Evolutionary conservation across 64 coral and sea anemone genomes (phyloP), one percentile per base, ranked within the genome.

Genomic region (Pocillopora verrucosa): DNA sequence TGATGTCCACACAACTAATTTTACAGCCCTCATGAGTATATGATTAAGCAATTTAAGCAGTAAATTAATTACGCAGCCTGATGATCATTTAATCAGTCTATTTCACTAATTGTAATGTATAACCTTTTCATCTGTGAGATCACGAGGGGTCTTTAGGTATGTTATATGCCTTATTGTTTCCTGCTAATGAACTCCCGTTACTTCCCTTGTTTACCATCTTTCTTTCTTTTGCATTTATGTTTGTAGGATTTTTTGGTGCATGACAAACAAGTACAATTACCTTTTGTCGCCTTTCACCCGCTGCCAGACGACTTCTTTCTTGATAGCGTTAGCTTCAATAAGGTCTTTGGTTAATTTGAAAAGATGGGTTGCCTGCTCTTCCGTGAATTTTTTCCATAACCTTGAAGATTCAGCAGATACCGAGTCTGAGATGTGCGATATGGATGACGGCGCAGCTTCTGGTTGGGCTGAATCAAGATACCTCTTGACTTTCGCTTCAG

Each of bases 301-400:
- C 74, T 88, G 56, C 75, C 74, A 88, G 76, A 88, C 86, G 59
- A 88, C 69, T 88, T 76, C 86, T 88, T 75, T 76, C 69, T 76
- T 88, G 86, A 88, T 76, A 76, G 86, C 70, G 72, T 88, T 88
- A 88, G 86, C 72, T 75, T 88, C 72, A 76, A 88, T 88, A 76
- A 88, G 72, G 86, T 76, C 72, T 88, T 88, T 88, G 69, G 70
- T 88, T 88, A 88, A 60, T 68, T 76, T 88, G 86, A 51, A 88
- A 19, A 80, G 74, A 76, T 76, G 58, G 22, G 25, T 13, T 60
- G 77, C 22, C 58, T 80, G 51, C 77, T 76, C 86, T 88, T 88
- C 86, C 36, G 41, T 88, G 60, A 88, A 88, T 72, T 75, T 88
- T 67, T 56, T 76, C 86, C 72, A 76, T 41, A 88, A 88, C 86